These are phyloP conservation scores for Cisticola juncidis DNA, from an alignment of 2,113 vertebrate species.

Conservation along the genomic window DNA sequence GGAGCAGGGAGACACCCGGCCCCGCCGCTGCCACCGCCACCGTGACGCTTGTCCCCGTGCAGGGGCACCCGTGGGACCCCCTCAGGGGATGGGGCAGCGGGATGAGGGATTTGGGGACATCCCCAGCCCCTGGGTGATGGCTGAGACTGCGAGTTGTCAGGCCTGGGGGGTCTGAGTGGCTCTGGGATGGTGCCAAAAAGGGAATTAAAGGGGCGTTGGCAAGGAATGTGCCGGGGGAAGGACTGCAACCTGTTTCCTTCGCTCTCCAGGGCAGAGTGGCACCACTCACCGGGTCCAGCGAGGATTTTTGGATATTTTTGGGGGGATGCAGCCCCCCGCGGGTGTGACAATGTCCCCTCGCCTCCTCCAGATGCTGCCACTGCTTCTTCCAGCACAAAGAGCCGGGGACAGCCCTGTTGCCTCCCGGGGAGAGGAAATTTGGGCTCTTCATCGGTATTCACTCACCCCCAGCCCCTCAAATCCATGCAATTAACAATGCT, in stretches of 20 bases:
- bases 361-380: rapidly evolving
- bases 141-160: neutral
- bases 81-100: neutral
- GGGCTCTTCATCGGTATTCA: rapidly evolving
- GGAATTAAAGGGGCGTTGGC: neutral
- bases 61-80: neutral
- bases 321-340: neutral
- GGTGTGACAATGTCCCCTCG: neutral
- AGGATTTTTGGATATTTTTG: neutral
- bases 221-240: neutral
- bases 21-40: neutral
- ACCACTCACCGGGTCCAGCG: rapidly evolving
- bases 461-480: neutral
- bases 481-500: rapidly evolving
- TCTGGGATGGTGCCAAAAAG: neutral
- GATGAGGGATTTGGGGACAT: rapidly evolving
- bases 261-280: neutral
- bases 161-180: neutral
- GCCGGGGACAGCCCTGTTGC: neutral
- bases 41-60: rapidly evolving
- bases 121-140: neutral
- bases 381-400: neutral
- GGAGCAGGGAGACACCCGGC: neutral
- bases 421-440: neutral
- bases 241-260: neutral